phyloP scores from a whole-genome alignment of 1,140 invertebrate species.

The Micrasema minimum region DNA sequence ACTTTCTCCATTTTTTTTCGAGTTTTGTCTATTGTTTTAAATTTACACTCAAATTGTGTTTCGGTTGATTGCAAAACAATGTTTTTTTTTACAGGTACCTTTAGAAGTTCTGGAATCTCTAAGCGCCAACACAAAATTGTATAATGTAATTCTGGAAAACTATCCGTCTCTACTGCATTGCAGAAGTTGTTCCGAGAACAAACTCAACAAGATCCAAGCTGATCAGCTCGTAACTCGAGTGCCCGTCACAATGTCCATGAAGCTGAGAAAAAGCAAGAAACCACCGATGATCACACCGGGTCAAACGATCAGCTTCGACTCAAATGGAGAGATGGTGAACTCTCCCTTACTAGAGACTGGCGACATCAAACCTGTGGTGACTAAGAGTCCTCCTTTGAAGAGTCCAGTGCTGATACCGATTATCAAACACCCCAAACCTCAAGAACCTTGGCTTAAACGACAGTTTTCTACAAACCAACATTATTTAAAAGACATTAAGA shows the following conservation, averaged over 20 bases:
- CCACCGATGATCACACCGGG: slow-evolving; percentile 48
- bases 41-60: no score
- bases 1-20: slow-evolving; percentile 25
- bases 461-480: slow-evolving; percentile 73
- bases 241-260: slow-evolving; percentile 72
- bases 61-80: no score
- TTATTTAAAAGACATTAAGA: slow-evolving; percentile 79
- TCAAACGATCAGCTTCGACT: slow-evolving; percentile 35
- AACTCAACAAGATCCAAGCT: slow-evolving; percentile 67
- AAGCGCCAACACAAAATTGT: slow-evolving; percentile 73
- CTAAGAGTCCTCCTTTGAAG: slow-evolving; percentile 34
- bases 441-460: slow-evolving; percentile 68
- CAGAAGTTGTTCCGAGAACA: slow-evolving; percentile 74
- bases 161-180: slow-evolving; percentile 75
- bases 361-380: background rate
- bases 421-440: slow-evolving; percentile 45
- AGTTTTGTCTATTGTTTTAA: no score
- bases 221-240: slow-evolving; percentile 61
- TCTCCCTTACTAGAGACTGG: slow-evolving; percentile 16
- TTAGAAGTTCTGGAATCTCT: slow-evolving; percentile 74
- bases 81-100: slow-evolving; percentile 66
- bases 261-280: slow-evolving; percentile 66
- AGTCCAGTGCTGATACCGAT: slow-evolving; percentile 37
- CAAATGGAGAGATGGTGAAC: slow-evolving; percentile 22
- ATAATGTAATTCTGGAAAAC: slow-evolving; percentile 77